Base-by-base conservation (phyloP, 2,113 vertebrate species). In the Argyrosomus japonicus region DNA sequence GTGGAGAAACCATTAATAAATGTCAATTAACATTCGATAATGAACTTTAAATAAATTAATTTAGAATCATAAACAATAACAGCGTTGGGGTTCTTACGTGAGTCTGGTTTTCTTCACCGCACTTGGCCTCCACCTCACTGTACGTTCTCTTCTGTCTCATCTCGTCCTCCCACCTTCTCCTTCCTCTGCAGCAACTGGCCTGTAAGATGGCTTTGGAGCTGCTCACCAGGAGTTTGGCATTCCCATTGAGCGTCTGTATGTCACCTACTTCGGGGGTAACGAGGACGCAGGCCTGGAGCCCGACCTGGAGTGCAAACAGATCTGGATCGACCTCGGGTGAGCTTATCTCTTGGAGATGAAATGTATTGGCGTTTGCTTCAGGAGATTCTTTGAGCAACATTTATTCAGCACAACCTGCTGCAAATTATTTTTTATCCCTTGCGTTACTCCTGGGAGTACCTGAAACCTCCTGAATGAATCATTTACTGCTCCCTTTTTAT, bases 271-370 rank as follows among this genome's bases (percentile, higher is more conserved):
- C 40, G 98, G 97, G 21, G 98, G 98, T 23, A 91, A 96, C 7
- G 92, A 95, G 14, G 95, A 96, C 1, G 97, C 97, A 6, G 97
- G 97, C 18, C 95, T 99, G 90, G 97, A 99, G 40, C 96, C 97
- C 0, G 98, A 99, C 89, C 91, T 98, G 91, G 98, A 99, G 83
- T 99, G 98, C 94, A 99, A 96, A 91, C 95, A 98, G 93, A 99
- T 99, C 86, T 99, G 98, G 98, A 92, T 97, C n/a, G 95, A 97
- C 88, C 83, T 99, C n/a, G 98, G 97, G 98, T 99, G 92, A 96
- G 96, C 87, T n/a, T 23, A 36, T 36, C 2, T 18, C 14, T 57
- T 27, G 36, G 13, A 17, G 75, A 64, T 27, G 2, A 48, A 23
- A 48, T 17, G 19, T 5, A 19, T 36, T 61, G 6, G 6, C 11